These are phyloP conservation scores for Nomada flava DNA, from an alignment of 2,888 invertebrate species.

Conservation along the genomic window DNA sequence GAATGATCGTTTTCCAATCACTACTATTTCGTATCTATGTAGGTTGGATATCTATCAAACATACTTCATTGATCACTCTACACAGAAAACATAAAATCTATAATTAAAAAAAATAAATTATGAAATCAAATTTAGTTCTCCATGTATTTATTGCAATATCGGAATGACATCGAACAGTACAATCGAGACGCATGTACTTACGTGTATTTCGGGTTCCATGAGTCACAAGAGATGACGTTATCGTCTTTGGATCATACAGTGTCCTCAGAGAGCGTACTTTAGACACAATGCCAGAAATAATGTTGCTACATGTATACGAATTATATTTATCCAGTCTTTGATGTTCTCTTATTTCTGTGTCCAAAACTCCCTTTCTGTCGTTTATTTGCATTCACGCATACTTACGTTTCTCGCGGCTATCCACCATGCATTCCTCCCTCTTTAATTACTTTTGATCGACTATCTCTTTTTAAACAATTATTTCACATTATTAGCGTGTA, in stretches of 20 bases:
- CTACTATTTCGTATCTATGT: too few species aligned
- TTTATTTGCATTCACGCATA: background rate
- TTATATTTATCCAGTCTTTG: conserved; percentile 79
- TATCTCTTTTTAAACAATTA: too few species aligned
- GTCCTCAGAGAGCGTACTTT: conserved; percentile 46
- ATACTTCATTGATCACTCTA: too few species aligned
- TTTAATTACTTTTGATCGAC: too few species aligned
- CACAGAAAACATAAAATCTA: too few species aligned
- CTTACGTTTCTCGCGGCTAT: background rate
- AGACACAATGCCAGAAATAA: conserved; percentile 82
- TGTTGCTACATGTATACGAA: conserved; percentile 74
- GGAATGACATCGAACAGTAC: background rate
- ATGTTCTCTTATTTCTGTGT: conserved; percentile 31
- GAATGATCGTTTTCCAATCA: too few species aligned
- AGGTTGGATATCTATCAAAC: too few species aligned
- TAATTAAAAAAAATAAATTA: too few species aligned
- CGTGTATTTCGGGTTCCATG: conserved; percentile 76
- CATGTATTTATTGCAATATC: background rate
- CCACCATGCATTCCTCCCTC: background rate
- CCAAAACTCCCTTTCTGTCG: background rate
- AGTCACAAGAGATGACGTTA: conserved; percentile 78
- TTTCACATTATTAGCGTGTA: too few species aligned
- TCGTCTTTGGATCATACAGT: conserved; percentile 70
- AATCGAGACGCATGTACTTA: conserved; percentile 47
- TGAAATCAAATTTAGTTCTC: background rate